Conservation (phyloP, 2,797 vertebrate species). For the Paratrypauchen microcephalus region DNA sequence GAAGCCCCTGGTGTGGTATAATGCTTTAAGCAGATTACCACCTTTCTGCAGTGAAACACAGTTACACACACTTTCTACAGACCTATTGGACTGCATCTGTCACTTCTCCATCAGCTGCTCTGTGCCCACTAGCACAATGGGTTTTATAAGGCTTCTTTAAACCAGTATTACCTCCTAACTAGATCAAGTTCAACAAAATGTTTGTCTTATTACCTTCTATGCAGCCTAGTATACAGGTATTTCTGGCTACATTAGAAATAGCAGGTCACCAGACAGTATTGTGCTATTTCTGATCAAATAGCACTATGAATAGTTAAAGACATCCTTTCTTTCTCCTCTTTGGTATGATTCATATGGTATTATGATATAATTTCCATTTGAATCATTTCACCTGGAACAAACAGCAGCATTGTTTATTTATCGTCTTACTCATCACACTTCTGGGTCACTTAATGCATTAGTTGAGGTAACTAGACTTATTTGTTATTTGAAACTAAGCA, state of each 20-base stretch:
- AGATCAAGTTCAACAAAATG: not conserved
- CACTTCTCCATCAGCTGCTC: constrained; percentile 18
- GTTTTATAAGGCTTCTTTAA: constrained; percentile 20
- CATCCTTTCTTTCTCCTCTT: constrained; percentile 1
- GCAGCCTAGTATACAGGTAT: not conserved
- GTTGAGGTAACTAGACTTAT: not conserved
- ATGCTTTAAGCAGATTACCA: constrained; percentile 6
- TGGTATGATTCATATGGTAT: constrained; percentile 25
- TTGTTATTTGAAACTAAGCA: constrained; percentile 8
- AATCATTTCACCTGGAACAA: constrained; percentile 21
- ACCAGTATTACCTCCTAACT: not conserved
- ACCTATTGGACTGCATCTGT: constrained; percentile 25
- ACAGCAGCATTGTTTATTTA: constrained; percentile 29
- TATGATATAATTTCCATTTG: constrained; percentile 6
- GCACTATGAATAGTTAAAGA: not conserved
- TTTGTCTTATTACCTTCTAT: not conserved
- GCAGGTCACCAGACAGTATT: not conserved
- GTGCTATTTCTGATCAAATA: not conserved
- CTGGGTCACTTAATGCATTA: constrained; percentile 7
- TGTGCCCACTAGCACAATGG: constrained; percentile 3
- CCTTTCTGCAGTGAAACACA: constrained; percentile 4
- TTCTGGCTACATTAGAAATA: not conserved
- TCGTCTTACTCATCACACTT: constrained; percentile 25
- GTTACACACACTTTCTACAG: constrained; percentile 15
- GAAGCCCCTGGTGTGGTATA: not conserved